Evolutionary conservation across 2,797 vertebrate species (phyloP).

Genomic region (Pseudochaenichthys georgianus): DNA sequence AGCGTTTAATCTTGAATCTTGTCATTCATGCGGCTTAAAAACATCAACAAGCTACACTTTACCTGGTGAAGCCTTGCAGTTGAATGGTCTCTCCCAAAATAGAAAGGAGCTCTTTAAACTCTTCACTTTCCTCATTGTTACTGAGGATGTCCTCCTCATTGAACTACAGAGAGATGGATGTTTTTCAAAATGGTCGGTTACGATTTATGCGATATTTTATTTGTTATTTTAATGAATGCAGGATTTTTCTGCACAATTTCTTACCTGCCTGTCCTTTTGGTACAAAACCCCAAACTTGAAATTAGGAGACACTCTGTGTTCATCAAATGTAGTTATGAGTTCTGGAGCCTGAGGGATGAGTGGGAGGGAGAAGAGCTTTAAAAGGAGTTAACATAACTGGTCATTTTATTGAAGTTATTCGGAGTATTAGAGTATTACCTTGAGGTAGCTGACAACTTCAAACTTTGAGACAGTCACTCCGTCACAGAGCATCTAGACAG

Average conservation of each 20-base stretch:
- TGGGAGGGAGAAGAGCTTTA: background rate
- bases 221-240: slow-evolving; percentile 5
- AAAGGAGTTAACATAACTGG: background rate
- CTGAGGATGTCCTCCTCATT: slow-evolving; percentile 86
- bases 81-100: slow-evolving; percentile 82
- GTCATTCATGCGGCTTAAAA: background rate
- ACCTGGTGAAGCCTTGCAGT: slow-evolving; percentile 85
- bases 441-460: slow-evolving; percentile 85
- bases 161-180: slow-evolving; percentile 72
- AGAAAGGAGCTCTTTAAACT: slow-evolving; percentile 85
- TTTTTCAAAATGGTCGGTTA: slow-evolving; percentile 23
- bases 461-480: slow-evolving; percentile 81
- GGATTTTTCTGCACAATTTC: background rate
- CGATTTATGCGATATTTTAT: slow-evolving; percentile 1
- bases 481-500: slow-evolving; percentile 84
- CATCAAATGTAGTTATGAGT: slow-evolving; percentile 86
- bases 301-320: slow-evolving; percentile 86
- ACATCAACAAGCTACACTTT: slow-evolving; percentile 24
- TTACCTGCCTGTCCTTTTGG: slow-evolving; percentile 85
- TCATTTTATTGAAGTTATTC: background rate
- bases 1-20: too few relatives aligned
- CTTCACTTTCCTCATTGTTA: slow-evolving; percentile 84
- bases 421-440: slow-evolving; percentile 68
- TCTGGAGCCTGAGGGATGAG: slow-evolving; percentile 81
- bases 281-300: slow-evolving; percentile 89